Conservation (phyloP, 2,888 invertebrate genomes). For the Drosophila diplacantha region DNA sequence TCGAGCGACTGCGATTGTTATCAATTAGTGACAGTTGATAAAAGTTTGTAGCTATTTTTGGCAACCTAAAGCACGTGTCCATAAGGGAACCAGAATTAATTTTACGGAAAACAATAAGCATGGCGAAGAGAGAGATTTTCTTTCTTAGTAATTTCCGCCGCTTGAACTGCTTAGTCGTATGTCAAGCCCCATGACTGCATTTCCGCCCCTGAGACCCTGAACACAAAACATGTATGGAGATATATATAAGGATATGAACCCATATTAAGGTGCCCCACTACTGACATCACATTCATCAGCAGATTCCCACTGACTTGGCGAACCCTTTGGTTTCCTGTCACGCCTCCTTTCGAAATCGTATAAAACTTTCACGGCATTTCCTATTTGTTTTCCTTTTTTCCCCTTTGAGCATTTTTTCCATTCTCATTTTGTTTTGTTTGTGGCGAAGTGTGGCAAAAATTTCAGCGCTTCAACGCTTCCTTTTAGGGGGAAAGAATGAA, state of each 20-base stretch:
- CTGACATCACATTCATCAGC: slow-evolving; percentile 31
- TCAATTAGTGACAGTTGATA: slow-evolving; percentile 20
- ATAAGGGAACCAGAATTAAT: neutral
- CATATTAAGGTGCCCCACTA: slow-evolving; percentile 1
- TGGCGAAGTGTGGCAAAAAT: slow-evolving; percentile 49
- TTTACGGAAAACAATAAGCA: neutral
- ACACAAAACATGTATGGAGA: neutral
- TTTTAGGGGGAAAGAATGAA: slow-evolving; percentile 15
- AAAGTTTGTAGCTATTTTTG: slow-evolving; percentile 10
- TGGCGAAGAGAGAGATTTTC: neutral
- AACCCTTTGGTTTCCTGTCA: slow-evolving; percentile 54
- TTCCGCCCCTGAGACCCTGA: slow-evolving; percentile 9
- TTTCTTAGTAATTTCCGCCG: neutral
- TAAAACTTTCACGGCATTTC: slow-evolving; percentile 58
- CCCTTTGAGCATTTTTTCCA: slow-evolving; percentile 20
- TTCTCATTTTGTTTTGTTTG: slow-evolving; percentile 38
- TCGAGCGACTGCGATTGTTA: slow-evolving; percentile 1
- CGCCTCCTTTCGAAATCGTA: slow-evolving; percentile 46
- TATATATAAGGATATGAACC: slow-evolving; percentile 1
- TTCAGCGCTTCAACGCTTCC: slow-evolving; percentile 49
- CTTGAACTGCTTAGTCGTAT: slow-evolving; percentile 4
- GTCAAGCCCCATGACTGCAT: slow-evolving; percentile 7
- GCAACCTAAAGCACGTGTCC: neutral
- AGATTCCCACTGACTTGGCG: slow-evolving; percentile 8
- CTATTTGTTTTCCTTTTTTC: slow-evolving; percentile 49